Base-by-base conservation (phyloP, 2,888 invertebrate genomes). In the Papilio gigon region DNA sequence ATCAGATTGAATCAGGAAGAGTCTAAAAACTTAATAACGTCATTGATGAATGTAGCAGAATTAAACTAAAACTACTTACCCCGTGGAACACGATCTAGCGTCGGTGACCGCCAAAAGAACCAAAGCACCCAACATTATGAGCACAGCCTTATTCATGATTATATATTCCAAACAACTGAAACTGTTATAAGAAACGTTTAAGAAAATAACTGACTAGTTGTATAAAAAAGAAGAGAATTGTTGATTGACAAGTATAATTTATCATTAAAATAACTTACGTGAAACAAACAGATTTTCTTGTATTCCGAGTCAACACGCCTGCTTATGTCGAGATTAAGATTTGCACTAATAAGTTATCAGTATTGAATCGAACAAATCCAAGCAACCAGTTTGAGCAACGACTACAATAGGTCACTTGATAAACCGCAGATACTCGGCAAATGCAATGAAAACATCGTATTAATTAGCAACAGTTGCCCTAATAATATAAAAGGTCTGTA, bases 401-500 rank as follows among this genome's bases (percentile, higher is more conserved):
- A 47, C 35, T n/a, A 30, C 14, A 44, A 12, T 42, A 65, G 68
- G 68, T 68, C 68, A 60, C 11, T 68, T 44, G 68, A 68, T 68
- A 68, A 68, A 17, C 11, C 25, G 3, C 12, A 33, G 22, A 17
- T 53, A 17, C 6, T 14, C n/a, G 40, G 47, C 33, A 64, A 47
- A 47, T 59, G 12, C 44, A 59, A 64, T 47, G 63, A 33, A 56
- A 53, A 56, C 33, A 67, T 22, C 22, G 6, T 9, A 59, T 20
- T 37, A 59, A 37, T 59, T 33, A 58, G 30, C 35, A 17, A 22
- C 14, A 20, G 9, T 50, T 30, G 27, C 0, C 22, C n/a, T 14
- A 35, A 35, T 14, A 22, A 25, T 61, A 11, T 60, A 5, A 25
- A 25, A 25, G 8, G 8, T 25, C 2, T 27, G n/a, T 27, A 27